Evolutionary conservation across 2,797 vertebrate genomes (phyloP).

Genomic region (Neoniphon sammara): DNA sequence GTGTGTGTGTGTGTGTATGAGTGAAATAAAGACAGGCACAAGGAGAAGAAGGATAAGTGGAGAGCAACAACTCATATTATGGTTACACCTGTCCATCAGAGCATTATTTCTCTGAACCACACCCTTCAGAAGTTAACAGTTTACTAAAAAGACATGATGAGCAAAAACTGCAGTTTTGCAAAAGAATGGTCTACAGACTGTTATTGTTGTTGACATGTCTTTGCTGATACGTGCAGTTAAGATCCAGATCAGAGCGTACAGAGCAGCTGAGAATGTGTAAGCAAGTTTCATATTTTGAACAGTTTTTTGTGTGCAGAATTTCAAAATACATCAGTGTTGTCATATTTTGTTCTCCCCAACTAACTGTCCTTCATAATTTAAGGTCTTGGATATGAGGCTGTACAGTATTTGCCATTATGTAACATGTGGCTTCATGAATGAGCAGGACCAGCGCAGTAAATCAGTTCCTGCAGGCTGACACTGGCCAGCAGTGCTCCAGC

Average conservation of each 20-base stretch:
- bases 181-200: background rate
- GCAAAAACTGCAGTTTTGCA: background rate
- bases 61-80: conserved; percentile 5
- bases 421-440: conserved; percentile 35
- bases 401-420: background rate
- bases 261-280: too few relatives aligned
- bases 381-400: conserved; percentile 1
- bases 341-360: too few relatives aligned
- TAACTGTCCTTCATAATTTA: background rate
- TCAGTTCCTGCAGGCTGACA: conserved; percentile 28
- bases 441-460: conserved; percentile 51
- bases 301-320: too few relatives aligned
- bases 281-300: too few relatives aligned
- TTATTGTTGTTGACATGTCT: background rate
- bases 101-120: background rate
- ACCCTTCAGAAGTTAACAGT: background rate
- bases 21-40: too few relatives aligned
- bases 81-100: background rate
- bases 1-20: background rate
- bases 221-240: background rate
- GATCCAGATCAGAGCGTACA: too few relatives aligned
- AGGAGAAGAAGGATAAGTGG: too few relatives aligned
- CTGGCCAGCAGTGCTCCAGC: conserved; percentile 27
- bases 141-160: background rate
- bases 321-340: too few relatives aligned